Base-by-base conservation (phyloP, 1,140 invertebrate species). In the Drosophila seguyi region DNA sequence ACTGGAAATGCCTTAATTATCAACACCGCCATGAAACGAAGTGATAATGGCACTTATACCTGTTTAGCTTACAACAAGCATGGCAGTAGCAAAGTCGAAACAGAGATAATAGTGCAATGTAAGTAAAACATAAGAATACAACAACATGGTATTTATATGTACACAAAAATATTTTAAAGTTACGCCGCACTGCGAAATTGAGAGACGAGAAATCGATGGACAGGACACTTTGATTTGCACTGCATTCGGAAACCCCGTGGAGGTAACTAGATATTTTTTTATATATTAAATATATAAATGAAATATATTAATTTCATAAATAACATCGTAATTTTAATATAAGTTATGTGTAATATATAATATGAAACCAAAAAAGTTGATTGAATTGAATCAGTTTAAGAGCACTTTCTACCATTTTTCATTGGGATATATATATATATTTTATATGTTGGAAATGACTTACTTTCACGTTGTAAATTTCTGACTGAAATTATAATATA, bases 141-240 rank as follows among this genome's bases (percentile, higher is more conserved):
- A 53, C 10, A n/a, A 11, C 13, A 13, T 8, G 0, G 18, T 57
- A 18, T n/a, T 13, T 31, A 20, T 38, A 6, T 53, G 10, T 22
- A 11, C 2, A 25, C n/a, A 8, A 44, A 10, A 29, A 7, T 39
- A 14, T 38, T 65, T 93, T 94, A 25, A 93, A 98, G 97, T 95
- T 94, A 95, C 96, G 83, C 97, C 97, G 3, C 96, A 97, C 86
- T 98, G 97, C 92, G 94, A 94, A 27, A 97, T 98, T 74, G 95
- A 96, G 65, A 94, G 95, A 69, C 94, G 94, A 38, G 95, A 96
- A 87, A 94, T 95, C 66, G 94, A 97, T 56, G 96, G 96, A 4
- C 94, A 95, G 79, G 95, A 96, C 87, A 95, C 96, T 48, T 93
- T 98, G 18, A 95, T 97, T 11, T 98, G 97, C 91, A 96, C 95